Conservation (phyloP, 2,113 vertebrate genomes). For the Myotis brandtii region DNA sequence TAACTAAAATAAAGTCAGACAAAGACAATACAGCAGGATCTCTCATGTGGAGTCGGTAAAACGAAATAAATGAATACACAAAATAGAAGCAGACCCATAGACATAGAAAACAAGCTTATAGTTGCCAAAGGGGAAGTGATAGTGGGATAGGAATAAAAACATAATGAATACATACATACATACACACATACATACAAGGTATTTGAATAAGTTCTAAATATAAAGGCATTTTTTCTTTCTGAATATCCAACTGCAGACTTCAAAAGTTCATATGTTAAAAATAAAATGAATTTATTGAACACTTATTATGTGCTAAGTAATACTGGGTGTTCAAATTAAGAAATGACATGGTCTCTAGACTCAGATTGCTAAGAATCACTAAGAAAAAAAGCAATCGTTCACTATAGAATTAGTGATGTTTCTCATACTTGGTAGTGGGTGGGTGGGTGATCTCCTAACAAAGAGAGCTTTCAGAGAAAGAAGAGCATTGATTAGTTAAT, state of each 20-base stretch:
- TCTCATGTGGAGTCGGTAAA: not conserved
- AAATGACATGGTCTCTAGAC: not conserved
- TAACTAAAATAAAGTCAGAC: not conserved
- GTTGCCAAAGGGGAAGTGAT: not conserved
- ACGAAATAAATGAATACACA: not conserved
- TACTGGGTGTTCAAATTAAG: not conserved
- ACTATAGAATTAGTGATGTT: not conserved
- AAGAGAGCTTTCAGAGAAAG: not conserved
- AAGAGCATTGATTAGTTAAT: not conserved
- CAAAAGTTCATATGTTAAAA: slow-evolving; percentile 12
- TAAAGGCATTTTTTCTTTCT: not conserved
- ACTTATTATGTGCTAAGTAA: not conserved
- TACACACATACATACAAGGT: not conserved
- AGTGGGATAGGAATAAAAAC: not conserved
- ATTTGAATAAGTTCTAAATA: not conserved
- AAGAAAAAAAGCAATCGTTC: not conserved
- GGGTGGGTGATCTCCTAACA: not conserved
- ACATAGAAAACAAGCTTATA: not conserved
- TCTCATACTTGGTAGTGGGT: not conserved
- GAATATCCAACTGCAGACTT: not conserved
- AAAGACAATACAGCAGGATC: not conserved
- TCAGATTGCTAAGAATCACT: not conserved
- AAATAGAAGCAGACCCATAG: not conserved
- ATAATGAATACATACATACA: not conserved
- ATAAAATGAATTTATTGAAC: slow-evolving; percentile 1